Conservation (phyloP, 2,888 invertebrate species). For the Neocrepidodera transversa region DNA sequence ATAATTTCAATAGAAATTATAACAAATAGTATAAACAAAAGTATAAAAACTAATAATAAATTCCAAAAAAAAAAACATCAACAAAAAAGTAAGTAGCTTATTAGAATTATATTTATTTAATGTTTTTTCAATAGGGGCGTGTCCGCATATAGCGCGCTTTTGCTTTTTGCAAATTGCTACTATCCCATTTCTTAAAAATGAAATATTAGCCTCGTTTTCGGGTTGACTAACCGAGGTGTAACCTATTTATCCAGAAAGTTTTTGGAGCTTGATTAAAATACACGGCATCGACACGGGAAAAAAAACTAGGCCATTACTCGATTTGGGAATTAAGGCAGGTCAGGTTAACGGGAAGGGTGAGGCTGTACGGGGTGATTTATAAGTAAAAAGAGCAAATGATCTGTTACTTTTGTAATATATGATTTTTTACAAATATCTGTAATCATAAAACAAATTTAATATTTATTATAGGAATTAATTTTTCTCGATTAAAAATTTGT, state of each 20-base stretch:
- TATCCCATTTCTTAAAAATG: conserved; percentile 1
- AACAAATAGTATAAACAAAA: neutral
- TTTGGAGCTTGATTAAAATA: conserved; percentile 14
- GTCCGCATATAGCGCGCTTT: conserved; percentile 1
- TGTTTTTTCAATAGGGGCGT: conserved; percentile 8
- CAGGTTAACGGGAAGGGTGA: conserved; percentile 18
- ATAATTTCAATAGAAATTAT: neutral
- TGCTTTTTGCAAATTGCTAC: neutral
- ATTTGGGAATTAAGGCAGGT: conserved; percentile 23
- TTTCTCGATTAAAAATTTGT: no score
- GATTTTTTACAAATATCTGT: no score
- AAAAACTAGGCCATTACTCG: conserved; percentile 14
- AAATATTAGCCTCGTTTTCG: neutral
- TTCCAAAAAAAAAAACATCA: no score
- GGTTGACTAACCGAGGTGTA: conserved; percentile 1
- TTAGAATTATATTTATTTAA: no score
- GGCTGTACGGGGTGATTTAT: conserved; percentile 17
- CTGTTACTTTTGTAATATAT: no score
- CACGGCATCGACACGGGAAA: neutral
- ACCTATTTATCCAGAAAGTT: conserved; percentile 13
- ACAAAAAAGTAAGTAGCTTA: no score
- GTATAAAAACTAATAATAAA: neutral
- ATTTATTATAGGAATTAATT: no score
- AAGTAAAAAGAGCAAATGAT: no score
- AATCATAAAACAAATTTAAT: no score